Percentiles rank a stretch among this genome's conserved stretches.
These are phyloP conservation scores for Nowickia ferox DNA, from an alignment of 2,888 invertebrate species.

Conservation along the genomic window DNA sequence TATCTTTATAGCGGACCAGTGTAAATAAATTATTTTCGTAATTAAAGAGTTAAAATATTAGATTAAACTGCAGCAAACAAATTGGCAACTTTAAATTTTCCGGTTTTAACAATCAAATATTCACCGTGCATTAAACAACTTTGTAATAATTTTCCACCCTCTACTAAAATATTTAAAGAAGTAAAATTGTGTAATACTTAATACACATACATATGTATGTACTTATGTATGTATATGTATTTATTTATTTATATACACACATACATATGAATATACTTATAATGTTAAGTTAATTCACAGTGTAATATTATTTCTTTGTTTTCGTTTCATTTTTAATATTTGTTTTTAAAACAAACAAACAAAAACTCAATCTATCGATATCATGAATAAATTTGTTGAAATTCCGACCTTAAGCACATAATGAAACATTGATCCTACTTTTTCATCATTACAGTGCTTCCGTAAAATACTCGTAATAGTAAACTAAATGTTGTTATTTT, in stretches of 20 bases:
- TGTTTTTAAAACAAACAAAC: not conserved
- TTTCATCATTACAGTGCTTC: not conserved
- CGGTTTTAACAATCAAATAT: no score
- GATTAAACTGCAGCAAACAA: no score
- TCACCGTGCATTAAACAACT: no score
- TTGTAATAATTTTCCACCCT: no score
- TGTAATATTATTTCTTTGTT: not conserved
- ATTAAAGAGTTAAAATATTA: no score
- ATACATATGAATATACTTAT: not conserved
- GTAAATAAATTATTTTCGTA: no score
- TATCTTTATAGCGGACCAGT: no score
- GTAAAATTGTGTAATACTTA: not conserved
- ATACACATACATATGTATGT: slow-evolving; percentile 24
- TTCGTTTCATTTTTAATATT: not conserved
- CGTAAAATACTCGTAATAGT: not conserved
- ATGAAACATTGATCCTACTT: not conserved
- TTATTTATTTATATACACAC: no score
- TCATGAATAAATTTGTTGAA: not conserved
- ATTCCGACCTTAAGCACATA: not conserved
- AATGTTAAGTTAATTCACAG: not conserved
- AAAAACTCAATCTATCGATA: not conserved
- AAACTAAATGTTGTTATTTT: not conserved
- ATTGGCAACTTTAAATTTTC: no score
- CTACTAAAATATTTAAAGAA: not conserved
- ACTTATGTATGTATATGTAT: no score